Evolutionary conservation across 2,113 vertebrate species (phyloP).

Genomic region (Microcebus murinus): DNA sequence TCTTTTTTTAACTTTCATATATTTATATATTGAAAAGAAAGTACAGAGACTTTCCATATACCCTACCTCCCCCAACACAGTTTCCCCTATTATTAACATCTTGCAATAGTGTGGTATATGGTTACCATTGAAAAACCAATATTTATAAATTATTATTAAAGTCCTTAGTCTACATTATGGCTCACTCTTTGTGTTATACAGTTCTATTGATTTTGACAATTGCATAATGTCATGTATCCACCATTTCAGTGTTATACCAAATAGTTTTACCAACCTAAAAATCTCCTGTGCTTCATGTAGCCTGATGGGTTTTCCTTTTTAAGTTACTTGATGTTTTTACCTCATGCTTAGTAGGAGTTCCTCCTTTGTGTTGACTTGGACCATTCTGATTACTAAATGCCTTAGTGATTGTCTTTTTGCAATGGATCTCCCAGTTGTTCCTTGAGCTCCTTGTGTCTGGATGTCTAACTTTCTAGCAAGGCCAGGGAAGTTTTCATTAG

Average conservation of each 20-base stretch:
- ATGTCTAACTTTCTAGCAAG: too few relatives aligned
- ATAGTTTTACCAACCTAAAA: neutral
- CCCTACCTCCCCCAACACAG: neutral
- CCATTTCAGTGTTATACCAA: too few relatives aligned
- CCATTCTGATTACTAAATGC: too few relatives aligned
- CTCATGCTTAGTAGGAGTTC: too few relatives aligned
- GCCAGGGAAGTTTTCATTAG: too few relatives aligned
- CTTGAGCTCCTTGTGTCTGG: too few relatives aligned
- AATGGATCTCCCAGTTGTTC: too few relatives aligned
- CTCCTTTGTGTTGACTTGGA: too few relatives aligned
- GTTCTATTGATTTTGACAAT: neutral
- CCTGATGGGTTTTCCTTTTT: too few relatives aligned
- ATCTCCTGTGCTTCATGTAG: neutral
- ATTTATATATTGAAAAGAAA: neutral
- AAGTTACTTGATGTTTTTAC: too few relatives aligned
- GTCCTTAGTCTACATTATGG: neutral
- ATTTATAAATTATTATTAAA: neutral
- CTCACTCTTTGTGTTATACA: neutral
- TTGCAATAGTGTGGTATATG: neutral
- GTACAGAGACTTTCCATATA: neutral
- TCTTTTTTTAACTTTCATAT: neutral
- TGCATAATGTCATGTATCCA: neutral
- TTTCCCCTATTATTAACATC: neutral
- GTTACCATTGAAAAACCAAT: neutral
- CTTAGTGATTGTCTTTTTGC: too few relatives aligned